Conservation (phyloP, 2,797 vertebrate genomes). For the Leptatherina wallacei region DNA sequence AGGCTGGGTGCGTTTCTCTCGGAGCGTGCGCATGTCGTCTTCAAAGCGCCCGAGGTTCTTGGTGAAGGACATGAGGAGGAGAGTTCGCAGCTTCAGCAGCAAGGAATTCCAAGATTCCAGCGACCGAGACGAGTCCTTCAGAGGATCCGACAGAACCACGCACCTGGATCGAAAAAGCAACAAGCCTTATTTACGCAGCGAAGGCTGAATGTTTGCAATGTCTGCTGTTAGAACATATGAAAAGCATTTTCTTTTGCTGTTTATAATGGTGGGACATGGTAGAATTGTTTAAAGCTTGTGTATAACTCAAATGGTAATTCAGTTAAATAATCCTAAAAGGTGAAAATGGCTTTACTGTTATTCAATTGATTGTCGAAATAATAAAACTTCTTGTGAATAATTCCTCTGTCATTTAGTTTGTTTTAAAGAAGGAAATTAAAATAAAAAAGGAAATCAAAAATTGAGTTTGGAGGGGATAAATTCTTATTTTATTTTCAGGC, state of each 20-base stretch:
- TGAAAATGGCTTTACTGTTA: no score
- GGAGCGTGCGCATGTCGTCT: conserved; percentile 96
- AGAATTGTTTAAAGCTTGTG: no score
- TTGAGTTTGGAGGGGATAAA: no score
- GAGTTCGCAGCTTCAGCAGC: conserved; percentile 94
- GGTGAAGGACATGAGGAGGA: conserved; percentile 98
- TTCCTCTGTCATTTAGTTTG: no score
- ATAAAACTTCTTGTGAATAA: no score
- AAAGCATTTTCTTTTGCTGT: neutral
- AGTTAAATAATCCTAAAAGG: no score
- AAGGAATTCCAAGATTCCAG: conserved; percentile 98
- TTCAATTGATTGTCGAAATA: no score
- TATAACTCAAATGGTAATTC: no score
- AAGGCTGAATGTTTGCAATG: neutral
- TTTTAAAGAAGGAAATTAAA: no score
- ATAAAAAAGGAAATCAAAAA: no score
- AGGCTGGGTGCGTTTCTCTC: conserved; percentile 97
- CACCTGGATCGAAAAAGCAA: conserved; percentile 81
- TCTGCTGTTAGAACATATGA: neutral
- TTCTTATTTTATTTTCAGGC: no score
- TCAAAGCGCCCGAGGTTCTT: conserved; percentile 98
- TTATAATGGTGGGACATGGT: no score
- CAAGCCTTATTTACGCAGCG: neutral
- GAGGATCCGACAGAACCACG: conserved; percentile 93
- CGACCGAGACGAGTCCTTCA: conserved; percentile 97